These are phyloP conservation scores for Pseudocheirus occidentalis DNA, from an alignment of 2,797 vertebrate species.

Conservation along the genomic window DNA sequence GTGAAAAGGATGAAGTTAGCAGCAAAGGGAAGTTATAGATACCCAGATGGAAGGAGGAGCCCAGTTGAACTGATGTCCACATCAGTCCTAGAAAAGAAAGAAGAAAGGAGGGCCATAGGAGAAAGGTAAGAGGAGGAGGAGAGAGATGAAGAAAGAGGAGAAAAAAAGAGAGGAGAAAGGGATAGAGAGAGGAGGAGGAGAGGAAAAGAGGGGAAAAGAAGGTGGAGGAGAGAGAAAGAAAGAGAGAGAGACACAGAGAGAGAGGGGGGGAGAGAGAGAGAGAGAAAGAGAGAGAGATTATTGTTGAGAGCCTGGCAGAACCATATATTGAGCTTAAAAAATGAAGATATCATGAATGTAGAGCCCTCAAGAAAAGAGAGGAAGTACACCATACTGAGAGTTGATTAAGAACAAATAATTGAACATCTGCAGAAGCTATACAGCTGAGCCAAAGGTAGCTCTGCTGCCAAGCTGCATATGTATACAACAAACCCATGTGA, in stretches of 20 bases:
- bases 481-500: not conserved
- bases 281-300: not conserved
- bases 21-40: not conserved
- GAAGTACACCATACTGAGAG: not conserved
- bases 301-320: not conserved
- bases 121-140: not conserved
- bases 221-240: not conserved
- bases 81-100: not conserved
- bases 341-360: not conserved
- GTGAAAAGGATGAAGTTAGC: not conserved
- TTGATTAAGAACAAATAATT: not conserved
- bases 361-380: not conserved
- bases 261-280: not conserved
- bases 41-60: not conserved
- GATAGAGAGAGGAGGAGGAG: not conserved
- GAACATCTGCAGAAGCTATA: not conserved
- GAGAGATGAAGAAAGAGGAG: not conserved
- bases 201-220: not conserved
- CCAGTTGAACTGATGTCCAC: not conserved
- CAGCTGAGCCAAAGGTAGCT: not conserved
- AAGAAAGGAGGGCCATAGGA: not conserved
- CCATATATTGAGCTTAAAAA: not conserved
- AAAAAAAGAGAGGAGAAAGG: no score
- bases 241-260: not conserved
- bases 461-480: not conserved